Percentiles rank a stretch among this genome's conserved stretches.
Conservation (phyloP, 2,888 invertebrate species). For the Elysia crispata region DNA sequence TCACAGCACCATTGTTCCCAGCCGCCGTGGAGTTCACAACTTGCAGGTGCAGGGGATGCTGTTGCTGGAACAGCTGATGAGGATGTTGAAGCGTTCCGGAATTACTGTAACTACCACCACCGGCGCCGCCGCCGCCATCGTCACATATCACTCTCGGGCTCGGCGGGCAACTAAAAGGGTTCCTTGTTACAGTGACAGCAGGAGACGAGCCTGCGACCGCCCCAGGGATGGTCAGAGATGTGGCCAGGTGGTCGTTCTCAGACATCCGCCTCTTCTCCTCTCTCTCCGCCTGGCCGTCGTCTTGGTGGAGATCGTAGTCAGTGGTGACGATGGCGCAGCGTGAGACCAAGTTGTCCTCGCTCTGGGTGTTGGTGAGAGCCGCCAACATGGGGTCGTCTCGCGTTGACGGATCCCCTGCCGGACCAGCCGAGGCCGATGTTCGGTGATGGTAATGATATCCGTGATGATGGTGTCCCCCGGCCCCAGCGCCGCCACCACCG, state of each 20-base stretch:
- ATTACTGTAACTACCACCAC: too few relatives aligned
- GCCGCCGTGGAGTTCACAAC: too few relatives aligned
- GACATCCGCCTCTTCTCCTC: slow-evolving; percentile 33
- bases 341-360: slow-evolving; percentile 54
- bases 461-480: slow-evolving; percentile 47
- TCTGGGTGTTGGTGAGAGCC: slow-evolving; percentile 50
- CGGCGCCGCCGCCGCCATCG: too few relatives aligned
- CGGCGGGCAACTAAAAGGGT: slow-evolving; percentile 40
- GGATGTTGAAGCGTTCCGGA: too few relatives aligned
- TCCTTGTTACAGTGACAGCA: too few relatives aligned
- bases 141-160: too few relatives aligned
- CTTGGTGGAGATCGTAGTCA: slow-evolving; percentile 39
- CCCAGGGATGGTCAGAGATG: too few relatives aligned
- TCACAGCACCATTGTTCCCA: too few relatives aligned
- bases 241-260: not conserved
- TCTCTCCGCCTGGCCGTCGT: not conserved
- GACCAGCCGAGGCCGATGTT: not conserved
- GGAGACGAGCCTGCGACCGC: too few relatives aligned
- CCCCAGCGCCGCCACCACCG: slow-evolving; percentile 31
- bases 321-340: slow-evolving; percentile 53
- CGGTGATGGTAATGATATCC: slow-evolving; percentile 53
- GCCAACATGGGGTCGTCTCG: slow-evolving; percentile 33
- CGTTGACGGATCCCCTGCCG: slow-evolving; percentile 39
- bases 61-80: too few relatives aligned
- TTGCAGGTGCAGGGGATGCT: too few relatives aligned